Percentiles rank a stretch among this genome's conserved stretches.
Evolutionary conservation across 2,113 vertebrate genomes (phyloP).

Genomic region (Passer montanus): DNA sequence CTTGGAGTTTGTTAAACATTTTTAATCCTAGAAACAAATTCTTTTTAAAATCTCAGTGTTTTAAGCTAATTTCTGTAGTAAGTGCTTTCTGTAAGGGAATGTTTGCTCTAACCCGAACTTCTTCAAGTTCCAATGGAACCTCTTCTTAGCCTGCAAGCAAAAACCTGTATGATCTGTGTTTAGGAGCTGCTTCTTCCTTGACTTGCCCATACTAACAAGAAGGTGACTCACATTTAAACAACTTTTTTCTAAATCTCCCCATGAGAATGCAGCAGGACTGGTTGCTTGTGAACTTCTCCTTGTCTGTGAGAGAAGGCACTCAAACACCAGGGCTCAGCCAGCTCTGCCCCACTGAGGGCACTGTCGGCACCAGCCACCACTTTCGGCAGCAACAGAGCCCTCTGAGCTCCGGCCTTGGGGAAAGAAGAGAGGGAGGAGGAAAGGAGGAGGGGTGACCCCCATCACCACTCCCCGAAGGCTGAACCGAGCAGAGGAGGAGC

Average conservation of each 20-base stretch:
- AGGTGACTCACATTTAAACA: not conserved
- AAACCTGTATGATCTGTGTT: not conserved
- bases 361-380: accelerated
- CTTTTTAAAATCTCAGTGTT: not conserved
- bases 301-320: not conserved
- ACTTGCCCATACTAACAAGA: not conserved
- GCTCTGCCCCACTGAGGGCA: not conserved
- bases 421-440: not conserved
- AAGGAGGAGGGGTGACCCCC: not conserved
- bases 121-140: not conserved
- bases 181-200: not conserved
- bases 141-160: not conserved
- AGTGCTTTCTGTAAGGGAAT: not conserved
- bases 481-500: slow-evolving; percentile 8
- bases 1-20: not conserved
- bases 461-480: not conserved
- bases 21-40: not conserved
- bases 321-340: not conserved
- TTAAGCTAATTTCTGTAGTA: not conserved
- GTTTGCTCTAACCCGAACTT: not conserved
- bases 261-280: not conserved
- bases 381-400: accelerated
- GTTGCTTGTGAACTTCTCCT: not conserved
- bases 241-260: not conserved
- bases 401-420: not conserved